Conservation (phyloP, 2,113 vertebrate genomes). For the Colaptes auratus region DNA sequence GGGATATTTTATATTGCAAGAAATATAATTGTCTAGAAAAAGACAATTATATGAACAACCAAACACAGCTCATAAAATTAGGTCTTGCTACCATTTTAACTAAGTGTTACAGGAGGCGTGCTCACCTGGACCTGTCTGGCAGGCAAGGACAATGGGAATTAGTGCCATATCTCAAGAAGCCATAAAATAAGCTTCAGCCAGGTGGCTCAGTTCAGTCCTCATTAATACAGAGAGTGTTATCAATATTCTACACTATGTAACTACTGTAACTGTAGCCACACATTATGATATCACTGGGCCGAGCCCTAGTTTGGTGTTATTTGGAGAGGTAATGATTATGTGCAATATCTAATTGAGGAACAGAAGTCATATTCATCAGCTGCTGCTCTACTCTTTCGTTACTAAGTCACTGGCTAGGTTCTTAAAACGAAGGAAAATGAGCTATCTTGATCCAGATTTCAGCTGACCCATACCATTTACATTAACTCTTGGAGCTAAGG, state of each 20-base stretch:
- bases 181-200: background rate
- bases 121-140: background rate
- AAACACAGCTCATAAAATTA: background rate
- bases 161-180: background rate
- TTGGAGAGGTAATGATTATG: background rate
- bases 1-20: background rate
- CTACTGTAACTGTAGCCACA: background rate
- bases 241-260: background rate
- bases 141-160: background rate
- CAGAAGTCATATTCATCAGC: background rate
- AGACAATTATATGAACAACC: background rate
- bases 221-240: background rate
- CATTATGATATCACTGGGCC: background rate
- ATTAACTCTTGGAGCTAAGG: background rate
- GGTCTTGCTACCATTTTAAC: background rate
- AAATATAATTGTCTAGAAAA: background rate
- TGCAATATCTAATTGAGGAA: background rate
- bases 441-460: background rate
- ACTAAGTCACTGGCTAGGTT: background rate
- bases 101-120: background rate
- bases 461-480: background rate
- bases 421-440: background rate
- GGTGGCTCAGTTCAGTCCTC: background rate
- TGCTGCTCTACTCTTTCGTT: background rate
- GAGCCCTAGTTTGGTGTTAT: background rate